A percentile compares a stretch with the other conserved stretches of the same genome.
phyloP scores from a whole-genome alignment of 92 coral and sea anemone species.

The Isaurus tuberculatus region DNA sequence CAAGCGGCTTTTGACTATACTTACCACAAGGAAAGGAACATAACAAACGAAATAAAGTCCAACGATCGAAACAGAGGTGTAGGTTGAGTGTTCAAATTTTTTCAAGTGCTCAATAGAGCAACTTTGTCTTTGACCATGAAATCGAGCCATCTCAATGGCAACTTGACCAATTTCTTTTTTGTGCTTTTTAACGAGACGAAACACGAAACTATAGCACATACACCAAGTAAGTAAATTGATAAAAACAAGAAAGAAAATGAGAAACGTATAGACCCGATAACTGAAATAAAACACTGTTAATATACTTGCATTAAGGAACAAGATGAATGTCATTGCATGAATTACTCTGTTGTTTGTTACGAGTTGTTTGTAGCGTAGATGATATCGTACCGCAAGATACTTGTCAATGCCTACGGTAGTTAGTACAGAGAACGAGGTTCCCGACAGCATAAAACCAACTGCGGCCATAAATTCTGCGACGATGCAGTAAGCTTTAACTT shows the following conservation, averaged over 20 bases:
- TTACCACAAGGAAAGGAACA: slow-evolving; percentile 27
- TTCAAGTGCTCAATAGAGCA: neutral
- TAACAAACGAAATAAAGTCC: slow-evolving; percentile 35
- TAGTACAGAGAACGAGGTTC: slow-evolving; percentile 31
- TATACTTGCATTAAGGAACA: neutral
- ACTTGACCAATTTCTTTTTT: neutral
- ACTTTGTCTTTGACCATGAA: neutral
- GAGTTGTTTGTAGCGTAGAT: slow-evolving; percentile 21
- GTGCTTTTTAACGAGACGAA: slow-evolving; percentile 20
- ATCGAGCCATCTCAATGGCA: neutral
- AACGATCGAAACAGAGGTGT: slow-evolving; percentile 26
- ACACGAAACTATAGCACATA: slow-evolving; percentile 12
- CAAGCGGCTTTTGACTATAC: slow-evolving; percentile 19
- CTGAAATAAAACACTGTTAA: slow-evolving; percentile 26
- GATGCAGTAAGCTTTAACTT: slow-evolving; percentile 9
- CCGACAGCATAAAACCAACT: slow-evolving; percentile 35
- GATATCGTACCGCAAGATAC: slow-evolving; percentile 18
- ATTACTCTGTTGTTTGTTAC: slow-evolving; percentile 19
- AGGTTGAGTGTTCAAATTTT: slow-evolving; percentile 1
- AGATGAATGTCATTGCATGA: neutral
- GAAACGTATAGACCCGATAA: slow-evolving; percentile 13
- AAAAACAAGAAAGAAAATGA: slow-evolving; percentile 13
- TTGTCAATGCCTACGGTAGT: slow-evolving; percentile 15
- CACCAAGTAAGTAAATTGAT: slow-evolving; percentile 26
- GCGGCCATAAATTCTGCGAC: slow-evolving; percentile 42